Evolutionary conservation across 2,113 vertebrate species (phyloP).

Genomic region (Platysteira castanea): DNA sequence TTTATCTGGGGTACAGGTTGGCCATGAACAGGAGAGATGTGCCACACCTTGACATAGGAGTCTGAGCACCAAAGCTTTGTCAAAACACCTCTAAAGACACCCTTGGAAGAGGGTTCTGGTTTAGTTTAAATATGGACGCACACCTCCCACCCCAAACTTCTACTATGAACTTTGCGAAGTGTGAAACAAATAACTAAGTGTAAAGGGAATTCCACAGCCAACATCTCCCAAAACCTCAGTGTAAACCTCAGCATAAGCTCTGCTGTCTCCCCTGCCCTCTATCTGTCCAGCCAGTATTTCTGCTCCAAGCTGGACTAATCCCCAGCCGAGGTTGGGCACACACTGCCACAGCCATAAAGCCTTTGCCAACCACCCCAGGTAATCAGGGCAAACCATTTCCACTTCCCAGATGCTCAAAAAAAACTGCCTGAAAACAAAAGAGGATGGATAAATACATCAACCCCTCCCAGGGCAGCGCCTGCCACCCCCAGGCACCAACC

Average conservation of each 20-base stretch:
- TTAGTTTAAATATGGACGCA: background rate
- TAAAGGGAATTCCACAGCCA: background rate
- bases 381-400: background rate
- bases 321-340: background rate
- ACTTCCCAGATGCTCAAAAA: background rate
- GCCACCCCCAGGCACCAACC: background rate
- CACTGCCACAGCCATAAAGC: background rate
- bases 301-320: background rate
- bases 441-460: background rate
- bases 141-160: background rate
- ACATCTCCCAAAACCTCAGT: background rate
- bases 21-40: background rate
- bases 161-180: accelerated
- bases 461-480: background rate
- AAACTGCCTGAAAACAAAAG: background rate
- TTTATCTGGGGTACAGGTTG: background rate
- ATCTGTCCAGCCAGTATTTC: background rate
- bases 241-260: background rate
- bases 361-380: background rate
- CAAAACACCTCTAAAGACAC: background rate
- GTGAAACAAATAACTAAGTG: background rate
- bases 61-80: background rate
- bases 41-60: accelerated
- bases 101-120: background rate
- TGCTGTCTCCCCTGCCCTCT: accelerated